Conservation (phyloP, 2,797 vertebrate species). For the Coregonus sp. region DNA sequence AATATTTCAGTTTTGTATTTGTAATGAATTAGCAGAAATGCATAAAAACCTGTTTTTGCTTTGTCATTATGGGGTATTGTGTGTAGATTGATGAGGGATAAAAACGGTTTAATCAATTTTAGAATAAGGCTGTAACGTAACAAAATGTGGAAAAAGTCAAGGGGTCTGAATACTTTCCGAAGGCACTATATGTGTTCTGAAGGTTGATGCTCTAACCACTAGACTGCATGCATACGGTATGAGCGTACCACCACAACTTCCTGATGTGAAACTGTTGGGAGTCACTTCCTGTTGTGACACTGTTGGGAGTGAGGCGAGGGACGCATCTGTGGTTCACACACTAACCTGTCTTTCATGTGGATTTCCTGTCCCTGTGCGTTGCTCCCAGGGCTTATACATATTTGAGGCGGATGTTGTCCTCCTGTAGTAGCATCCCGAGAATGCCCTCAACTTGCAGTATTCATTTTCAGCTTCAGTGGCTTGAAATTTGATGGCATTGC, state of each 20-base stretch:
- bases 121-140: too few species aligned
- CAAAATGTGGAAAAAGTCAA: too few species aligned
- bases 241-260: not conserved
- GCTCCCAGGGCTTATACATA: slow-evolving; percentile 54
- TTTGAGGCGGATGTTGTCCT: slow-evolving; percentile 64
- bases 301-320: not conserved
- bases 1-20: too few species aligned
- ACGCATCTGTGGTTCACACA: not conserved
- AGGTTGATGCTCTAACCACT: not conserved
- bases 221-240: not conserved
- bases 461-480: slow-evolving; percentile 49
- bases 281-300: not conserved
- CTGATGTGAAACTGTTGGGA: not conserved
- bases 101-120: too few species aligned
- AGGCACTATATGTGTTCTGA: not conserved
- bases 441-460: slow-evolving; percentile 33
- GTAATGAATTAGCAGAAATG: too few species aligned
- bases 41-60: too few species aligned
- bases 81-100: too few species aligned
- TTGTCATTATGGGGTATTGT: too few species aligned
- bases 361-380: not conserved
- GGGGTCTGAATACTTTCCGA: too few species aligned
- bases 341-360: not conserved
- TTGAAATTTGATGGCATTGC: slow-evolving; percentile 5
- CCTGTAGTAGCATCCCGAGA: slow-evolving; percentile 44